These are phyloP conservation scores for Ophion ventricosus DNA, from an alignment of 2,888 invertebrate species.

Conservation along the genomic window DNA sequence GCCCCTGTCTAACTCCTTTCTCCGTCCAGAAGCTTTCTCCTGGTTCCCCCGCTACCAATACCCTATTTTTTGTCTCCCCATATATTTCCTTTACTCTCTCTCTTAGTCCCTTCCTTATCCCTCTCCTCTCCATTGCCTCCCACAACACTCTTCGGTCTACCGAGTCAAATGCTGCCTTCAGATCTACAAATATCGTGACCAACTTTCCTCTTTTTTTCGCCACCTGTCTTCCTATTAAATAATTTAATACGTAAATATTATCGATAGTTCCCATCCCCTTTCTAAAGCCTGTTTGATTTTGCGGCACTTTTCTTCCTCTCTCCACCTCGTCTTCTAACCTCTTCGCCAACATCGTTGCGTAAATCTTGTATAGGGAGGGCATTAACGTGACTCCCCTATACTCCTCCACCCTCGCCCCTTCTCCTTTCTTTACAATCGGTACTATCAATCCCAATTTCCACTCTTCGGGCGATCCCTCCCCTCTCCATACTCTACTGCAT, in stretches of 20 bases:
- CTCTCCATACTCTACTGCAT: conserved; percentile 2
- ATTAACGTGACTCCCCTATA: conserved; percentile 56
- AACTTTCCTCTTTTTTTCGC: background rate
- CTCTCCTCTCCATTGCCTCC: conserved; percentile 14
- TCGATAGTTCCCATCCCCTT: conserved; percentile 12
- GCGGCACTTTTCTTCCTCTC: background rate
- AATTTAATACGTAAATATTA: conserved; percentile 5
- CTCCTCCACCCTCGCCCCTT: conserved; percentile 3
- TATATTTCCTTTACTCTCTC: conserved; percentile 5
- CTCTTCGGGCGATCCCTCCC: conserved; percentile 15
- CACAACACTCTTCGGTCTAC: conserved; percentile 11
- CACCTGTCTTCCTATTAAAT: conserved; percentile 12
- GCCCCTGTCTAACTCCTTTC: conserved; percentile 64
- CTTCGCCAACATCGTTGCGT: conserved; percentile 4
- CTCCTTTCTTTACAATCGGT: conserved; percentile 12
- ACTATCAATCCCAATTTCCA: conserved; percentile 34
- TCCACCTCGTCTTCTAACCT: conserved; percentile 10
- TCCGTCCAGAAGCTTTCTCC: conserved; percentile 49
- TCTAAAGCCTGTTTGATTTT: conserved; percentile 26
- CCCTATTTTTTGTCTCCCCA: conserved; percentile 10
- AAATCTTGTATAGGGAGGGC: conserved; percentile 42
- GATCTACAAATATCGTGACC: conserved; percentile 1
- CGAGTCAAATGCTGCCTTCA: conserved; percentile 43
- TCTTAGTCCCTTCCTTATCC: conserved; percentile 14
- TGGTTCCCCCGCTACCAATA: background rate